Evolutionary conservation across 2,797 vertebrate species (phyloP), one percentile per base, ranked within the genome.

Genomic region (Bradypodion ventrale): DNA sequence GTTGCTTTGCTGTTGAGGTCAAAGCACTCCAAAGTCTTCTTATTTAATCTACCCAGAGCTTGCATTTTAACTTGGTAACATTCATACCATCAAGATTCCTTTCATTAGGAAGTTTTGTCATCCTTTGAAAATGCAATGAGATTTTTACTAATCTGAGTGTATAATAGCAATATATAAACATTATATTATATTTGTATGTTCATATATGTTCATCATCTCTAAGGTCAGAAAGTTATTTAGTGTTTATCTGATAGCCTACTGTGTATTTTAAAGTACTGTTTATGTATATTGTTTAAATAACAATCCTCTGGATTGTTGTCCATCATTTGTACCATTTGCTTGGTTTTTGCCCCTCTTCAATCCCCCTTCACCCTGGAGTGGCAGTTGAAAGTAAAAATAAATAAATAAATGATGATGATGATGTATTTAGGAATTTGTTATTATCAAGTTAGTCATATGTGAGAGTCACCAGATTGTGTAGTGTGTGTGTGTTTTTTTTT

Each of bases 401-500:
- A n/a, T n/a, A n/a, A n/a, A n/a, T n/a, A n/a, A n/a, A n/a, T n/a
- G n/a, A n/a, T n/a, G n/a, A 40, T 49, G 6, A 40, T 69, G 81
- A 59, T 76, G 35, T 74, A 35, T 69, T 70, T 12, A 6, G 65
- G 62, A 68, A 63, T 21, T 60, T 60, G 70, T 29, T n/a, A 56
- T 13, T 1, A 72, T 72, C 62, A 70, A 63, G 8, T 72, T 65
- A n/a, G 7, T 83, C 44, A 80, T 44, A 0, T 85, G 86, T 9
- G 72, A 80, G 7, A 83, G 12, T 90, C 92, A 80, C 81, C 89
- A 92, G 90, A 82, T 85, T 83, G 89, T 56, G 42, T 87, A 82
- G 19, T 63, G 90, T 89, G 68, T 88, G 88, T 88, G 81, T 91
- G 85, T 90, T 68, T 84, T 93, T 72, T 91, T 89, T 83, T 83